phyloP scores from a whole-genome alignment of 2,113 vertebrate genomes.

The Epinephelus fuscoguttatus region DNA sequence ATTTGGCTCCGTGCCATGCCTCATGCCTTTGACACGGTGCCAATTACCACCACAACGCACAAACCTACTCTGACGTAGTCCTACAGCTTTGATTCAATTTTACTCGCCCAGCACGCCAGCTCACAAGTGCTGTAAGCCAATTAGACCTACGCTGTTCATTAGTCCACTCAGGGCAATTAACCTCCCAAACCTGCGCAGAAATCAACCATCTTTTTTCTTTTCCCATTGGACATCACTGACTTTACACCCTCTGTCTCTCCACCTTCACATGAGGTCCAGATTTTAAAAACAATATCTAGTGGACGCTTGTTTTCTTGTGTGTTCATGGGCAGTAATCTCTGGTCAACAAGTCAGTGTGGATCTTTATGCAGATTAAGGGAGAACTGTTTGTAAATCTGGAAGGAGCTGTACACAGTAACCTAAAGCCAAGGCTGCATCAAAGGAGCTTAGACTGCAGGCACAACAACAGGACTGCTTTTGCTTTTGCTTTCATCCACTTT shows the following conservation, averaged over 20 bases:
- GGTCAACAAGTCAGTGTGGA: constrained; percentile 68
- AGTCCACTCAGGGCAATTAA: constrained; percentile 71
- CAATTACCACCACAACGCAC: constrained; percentile 57
- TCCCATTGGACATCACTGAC: background rate
- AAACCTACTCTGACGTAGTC: constrained; percentile 51
- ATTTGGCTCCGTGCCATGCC: constrained; percentile 58
- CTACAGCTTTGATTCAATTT: constrained; percentile 82
- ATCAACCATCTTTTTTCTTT: background rate
- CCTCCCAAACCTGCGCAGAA: constrained; percentile 40
- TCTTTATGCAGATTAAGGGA: constrained; percentile 74
- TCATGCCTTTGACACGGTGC: constrained; percentile 47
- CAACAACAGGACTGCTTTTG: constrained; percentile 65
- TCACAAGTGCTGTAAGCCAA: constrained; percentile 69
- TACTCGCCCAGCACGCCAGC: constrained; percentile 64
- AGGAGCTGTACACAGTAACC: constrained; percentile 66
- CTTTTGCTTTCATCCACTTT: constrained; percentile 23
- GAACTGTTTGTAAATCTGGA: constrained; percentile 70
- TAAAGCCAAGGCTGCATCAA: constrained; percentile 62
- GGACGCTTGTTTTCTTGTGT: constrained; percentile 61
- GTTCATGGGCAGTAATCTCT: constrained; percentile 66
- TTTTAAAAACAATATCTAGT: background rate
- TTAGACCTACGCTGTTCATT: constrained; percentile 71
- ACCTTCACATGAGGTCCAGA: background rate
- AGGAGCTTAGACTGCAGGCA: constrained; percentile 66
- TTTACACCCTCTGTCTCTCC: background rate